These are phyloP conservation scores for Diachasmimorpha longicaudata DNA, from an alignment of 1,140 invertebrate species.

Conservation along the genomic window DNA sequence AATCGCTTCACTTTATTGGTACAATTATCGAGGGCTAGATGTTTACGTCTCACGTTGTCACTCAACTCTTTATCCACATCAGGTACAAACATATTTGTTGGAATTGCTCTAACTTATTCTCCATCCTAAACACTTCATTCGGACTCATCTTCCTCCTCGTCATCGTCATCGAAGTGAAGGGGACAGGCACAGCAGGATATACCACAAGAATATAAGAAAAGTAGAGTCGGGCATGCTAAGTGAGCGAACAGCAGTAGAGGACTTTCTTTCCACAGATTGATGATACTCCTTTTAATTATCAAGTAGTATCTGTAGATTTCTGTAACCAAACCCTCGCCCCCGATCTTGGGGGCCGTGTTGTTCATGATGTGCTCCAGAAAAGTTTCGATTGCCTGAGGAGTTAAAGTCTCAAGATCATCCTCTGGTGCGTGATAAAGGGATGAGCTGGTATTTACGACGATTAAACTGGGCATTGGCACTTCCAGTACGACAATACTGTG, in stretches of 20 bases:
- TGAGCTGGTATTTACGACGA: constrained; percentile 89
- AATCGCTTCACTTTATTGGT: too few relatives aligned
- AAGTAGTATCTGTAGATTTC: constrained; percentile 78
- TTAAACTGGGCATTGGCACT: constrained; percentile 81
- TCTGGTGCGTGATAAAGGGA: constrained; percentile 90
- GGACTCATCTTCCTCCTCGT: constrained; percentile 70
- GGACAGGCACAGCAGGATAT: constrained; percentile 94
- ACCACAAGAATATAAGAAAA: constrained; percentile 92
- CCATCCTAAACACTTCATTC: not conserved
- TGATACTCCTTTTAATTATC: constrained; percentile 74
- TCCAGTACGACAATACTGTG: constrained; percentile 90
- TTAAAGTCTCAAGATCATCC: constrained; percentile 80
- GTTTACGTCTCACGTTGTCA: not conserved
- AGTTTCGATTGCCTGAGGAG: constrained; percentile 77
- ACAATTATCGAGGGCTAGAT: too few relatives aligned
- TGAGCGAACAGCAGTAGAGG: constrained; percentile 86
- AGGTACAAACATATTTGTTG: not conserved
- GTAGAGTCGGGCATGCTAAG: constrained; percentile 87
- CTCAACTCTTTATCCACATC: too few relatives aligned
- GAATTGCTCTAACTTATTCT: not conserved
- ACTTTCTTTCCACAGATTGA: constrained; percentile 89
- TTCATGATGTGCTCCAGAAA: constrained; percentile 80
- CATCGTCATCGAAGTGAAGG: constrained; percentile 87
- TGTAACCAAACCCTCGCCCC: constrained; percentile 78
- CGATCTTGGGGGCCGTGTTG: constrained; percentile 78